Evolutionary conservation across 2,888 invertebrate species (phyloP), one percentile per base, ranked within the genome.

Genomic region (Vesta saturnalis): DNA sequence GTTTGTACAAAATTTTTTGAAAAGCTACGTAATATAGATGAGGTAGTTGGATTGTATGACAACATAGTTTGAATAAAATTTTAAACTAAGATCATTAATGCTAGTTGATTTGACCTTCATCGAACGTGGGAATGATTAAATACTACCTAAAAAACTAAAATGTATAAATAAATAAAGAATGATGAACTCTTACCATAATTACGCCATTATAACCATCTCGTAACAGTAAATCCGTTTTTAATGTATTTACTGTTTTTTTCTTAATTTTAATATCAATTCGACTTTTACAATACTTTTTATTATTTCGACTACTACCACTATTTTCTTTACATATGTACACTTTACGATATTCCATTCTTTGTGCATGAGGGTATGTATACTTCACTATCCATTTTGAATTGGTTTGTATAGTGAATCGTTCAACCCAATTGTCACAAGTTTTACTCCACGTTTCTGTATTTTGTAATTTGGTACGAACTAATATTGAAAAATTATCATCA

Each of bases 41-140:
- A 90, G 62, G 84, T 92, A 64, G 83, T 88, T 55, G 86, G 85
- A 74, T 78, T 91, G 56, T 86, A 86, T 74, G 88, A 89, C 76
- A 91, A 91, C 79, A 84, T 52, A 4, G 52, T 19, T 4, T 52
- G 15, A 21, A 39, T n/a, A 12, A 1, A 12, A n/a, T n/a, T n/a
- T n/a, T n/a, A n/a, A n/a, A n/a, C n/a, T n/a, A n/a, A n/a, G n/a
- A n/a, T n/a, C n/a, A n/a, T n/a, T n/a, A n/a, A n/a, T n/a, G n/a
- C n/a, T n/a, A n/a, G n/a, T n/a, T n/a, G n/a, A n/a, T n/a, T n/a
- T 8, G 52, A 2, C 5, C 30, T 8, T 39, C 63, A 71, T 18
- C 71, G 55, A 18, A 55, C 30, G 23, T 71, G 71, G 4, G 71
- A 71, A 56, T 71, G 71, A 19, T 46, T 66, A 56, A 71, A 71